phyloP scores from a whole-genome alignment of 2,888 invertebrate genomes.

The Torymus tubicola region DNA sequence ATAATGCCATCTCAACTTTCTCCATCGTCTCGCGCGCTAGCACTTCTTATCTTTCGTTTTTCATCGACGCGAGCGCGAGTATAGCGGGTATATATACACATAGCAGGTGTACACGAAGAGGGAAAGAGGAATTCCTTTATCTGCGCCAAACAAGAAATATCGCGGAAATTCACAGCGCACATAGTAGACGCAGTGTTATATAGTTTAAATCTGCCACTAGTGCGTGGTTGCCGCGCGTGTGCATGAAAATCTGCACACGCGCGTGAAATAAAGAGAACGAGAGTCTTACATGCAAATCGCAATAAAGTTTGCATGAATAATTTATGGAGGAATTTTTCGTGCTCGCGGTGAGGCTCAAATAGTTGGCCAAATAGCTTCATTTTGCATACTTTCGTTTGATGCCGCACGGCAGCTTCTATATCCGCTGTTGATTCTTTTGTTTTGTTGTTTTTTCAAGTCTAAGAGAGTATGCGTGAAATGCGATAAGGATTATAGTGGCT shows the following conservation, averaged over 20 bases:
- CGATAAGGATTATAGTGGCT: too few species aligned
- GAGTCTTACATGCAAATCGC: slow-evolving; percentile 30
- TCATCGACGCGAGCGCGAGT: background rate
- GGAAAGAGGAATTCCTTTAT: slow-evolving; percentile 25
- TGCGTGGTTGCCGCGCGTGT: too few species aligned
- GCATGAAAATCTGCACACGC: too few species aligned
- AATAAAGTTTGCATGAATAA: slow-evolving; percentile 30
- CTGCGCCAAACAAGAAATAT: slow-evolving; percentile 3
- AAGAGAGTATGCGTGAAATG: too few species aligned
- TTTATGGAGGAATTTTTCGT: slow-evolving; percentile 18
- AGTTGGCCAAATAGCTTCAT: slow-evolving; percentile 15
- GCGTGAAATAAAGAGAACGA: too few species aligned
- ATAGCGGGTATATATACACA: too few species aligned
- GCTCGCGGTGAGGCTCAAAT: slow-evolving; percentile 8
- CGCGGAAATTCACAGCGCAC: slow-evolving; percentile 22
- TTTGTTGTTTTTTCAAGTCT: too few species aligned
- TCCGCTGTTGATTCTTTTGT: too few species aligned
- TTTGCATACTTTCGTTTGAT: slow-evolving; percentile 7
- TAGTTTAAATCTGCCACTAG: too few species aligned
- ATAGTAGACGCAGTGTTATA: too few species aligned
- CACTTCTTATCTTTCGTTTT: slow-evolving; percentile 23
- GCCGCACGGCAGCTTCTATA: too few species aligned
- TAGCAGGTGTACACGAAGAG: too few species aligned
- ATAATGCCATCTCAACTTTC: slow-evolving; percentile 42
- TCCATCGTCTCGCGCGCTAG: slow-evolving; percentile 18